Evolutionary conservation across 1,140 invertebrate genomes (phyloP), one percentile per base, ranked within the genome.

Genomic region (Bicyclus anynana): DNA sequence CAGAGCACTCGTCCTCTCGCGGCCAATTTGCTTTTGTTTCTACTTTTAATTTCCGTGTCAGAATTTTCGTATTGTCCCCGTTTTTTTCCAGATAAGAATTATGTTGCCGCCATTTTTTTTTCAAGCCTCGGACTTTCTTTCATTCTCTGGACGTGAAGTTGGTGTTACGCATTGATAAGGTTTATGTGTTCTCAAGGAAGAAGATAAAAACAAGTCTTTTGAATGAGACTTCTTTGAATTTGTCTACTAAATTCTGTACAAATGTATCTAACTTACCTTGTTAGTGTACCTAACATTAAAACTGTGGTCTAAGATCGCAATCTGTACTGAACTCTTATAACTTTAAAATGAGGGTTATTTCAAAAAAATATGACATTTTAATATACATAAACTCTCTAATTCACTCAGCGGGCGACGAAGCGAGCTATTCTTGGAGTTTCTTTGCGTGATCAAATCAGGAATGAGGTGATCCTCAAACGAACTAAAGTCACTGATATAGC

Each of bases 1-100:
- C 27, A 59, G 67, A 56, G 69, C 56, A 60, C 58, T 72, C 65
- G 65, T 73, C 69, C 67, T 74, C 69, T 77, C 72, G 75, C 77
- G 67, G 74, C 55, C 69, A 77, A 81, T 84, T 81, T 80, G 69
- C 72, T 75, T 80, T 80, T 84, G 76, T 84, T 83, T 73, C 72
- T 77, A 54, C 62, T 81, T 84, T 80, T 81, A 85, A 83, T 83
- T 84, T 80, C 76, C 77, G 69, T 57, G 68, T 73, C 70, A 72
- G 72, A 74, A 71, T 80, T 82, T 77, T 73, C 52, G 64, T 72
- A 75, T 80, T 80, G 72, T 74, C 68, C 63, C 59, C 49, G 57
- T 69, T 74, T 76, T n/a, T 66, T 68, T 48, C 42, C 50, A 61
- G 68, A 61, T 53, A 65, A 48, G 65, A 80, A 80, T 77, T 76